Conservation (phyloP, 2,888 invertebrate species). For the Dryobota labecula region DNA sequence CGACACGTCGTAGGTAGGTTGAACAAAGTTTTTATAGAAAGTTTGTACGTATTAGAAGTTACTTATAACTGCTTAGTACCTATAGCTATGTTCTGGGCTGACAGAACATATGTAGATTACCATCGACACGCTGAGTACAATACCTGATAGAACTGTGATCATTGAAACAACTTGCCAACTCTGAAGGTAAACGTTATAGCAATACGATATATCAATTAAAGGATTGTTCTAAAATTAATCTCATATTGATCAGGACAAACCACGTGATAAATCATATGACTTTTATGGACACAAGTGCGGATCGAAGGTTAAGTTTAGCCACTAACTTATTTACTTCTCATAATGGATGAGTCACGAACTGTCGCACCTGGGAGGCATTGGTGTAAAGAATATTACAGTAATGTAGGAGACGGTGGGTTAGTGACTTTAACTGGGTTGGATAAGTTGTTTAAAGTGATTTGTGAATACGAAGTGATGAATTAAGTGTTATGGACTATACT, state of each 20-base stretch:
- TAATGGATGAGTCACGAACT: slow-evolving; percentile 40
- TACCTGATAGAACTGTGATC: neutral
- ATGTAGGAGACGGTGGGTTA: neutral
- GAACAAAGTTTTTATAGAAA: no score
- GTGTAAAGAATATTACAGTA: neutral
- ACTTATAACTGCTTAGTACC: no score
- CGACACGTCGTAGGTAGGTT: no score
- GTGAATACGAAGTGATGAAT: slow-evolving; percentile 8
- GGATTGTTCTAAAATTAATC: neutral
- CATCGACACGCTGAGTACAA: neutral
- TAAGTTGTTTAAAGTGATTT: slow-evolving; percentile 3
- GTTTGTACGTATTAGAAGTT: no score
- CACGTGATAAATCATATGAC: slow-evolving; percentile 43
- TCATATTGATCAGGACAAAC: neutral
- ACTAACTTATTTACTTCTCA: slow-evolving; percentile 16
- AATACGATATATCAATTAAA: neutral
- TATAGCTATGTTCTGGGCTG: neutral
- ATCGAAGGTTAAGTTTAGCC: slow-evolving; percentile 36
- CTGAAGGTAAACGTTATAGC: neutral
- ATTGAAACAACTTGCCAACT: neutral
- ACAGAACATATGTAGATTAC: neutral
- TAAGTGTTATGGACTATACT: neutral
- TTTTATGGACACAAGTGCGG: slow-evolving; percentile 13
- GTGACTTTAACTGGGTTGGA: neutral
- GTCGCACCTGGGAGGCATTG: neutral